Evolutionary conservation across 1,140 invertebrate species (phyloP).

Genomic region (Pinna nobilis): DNA sequence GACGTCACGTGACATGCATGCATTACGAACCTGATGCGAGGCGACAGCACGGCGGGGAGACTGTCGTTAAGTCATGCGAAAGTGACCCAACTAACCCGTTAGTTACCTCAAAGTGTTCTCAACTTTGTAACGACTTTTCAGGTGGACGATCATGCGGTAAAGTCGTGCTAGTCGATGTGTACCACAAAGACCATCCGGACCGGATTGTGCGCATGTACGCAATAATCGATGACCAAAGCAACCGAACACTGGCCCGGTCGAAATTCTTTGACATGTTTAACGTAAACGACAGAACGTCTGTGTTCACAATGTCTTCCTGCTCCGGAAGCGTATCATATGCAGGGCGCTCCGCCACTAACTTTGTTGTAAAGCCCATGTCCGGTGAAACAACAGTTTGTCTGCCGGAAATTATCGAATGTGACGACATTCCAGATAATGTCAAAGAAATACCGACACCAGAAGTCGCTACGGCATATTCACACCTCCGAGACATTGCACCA

Average conservation of each 20-base stretch:
- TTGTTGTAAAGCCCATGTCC: background rate
- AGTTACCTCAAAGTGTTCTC: background rate
- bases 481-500: constrained; percentile 4
- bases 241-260: constrained; percentile 7
- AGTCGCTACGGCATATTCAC: background rate
- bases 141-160: constrained; percentile 15
- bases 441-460: constrained; percentile 25
- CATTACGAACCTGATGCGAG: background rate
- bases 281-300: background rate
- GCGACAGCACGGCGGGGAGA: constrained; percentile 4
- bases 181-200: background rate
- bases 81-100: too few species aligned
- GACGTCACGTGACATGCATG: constrained; percentile 2
- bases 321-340: background rate
- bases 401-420: constrained; percentile 24
- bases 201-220: constrained; percentile 1
- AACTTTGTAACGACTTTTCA: background rate
- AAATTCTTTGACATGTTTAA: constrained; percentile 8
- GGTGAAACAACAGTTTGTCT: background rate
- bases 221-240: constrained; percentile 32
- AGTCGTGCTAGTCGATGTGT: constrained; percentile 18
- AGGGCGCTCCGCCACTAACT: background rate
- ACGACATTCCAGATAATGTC: background rate
- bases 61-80: background rate
- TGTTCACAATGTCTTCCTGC: constrained; percentile 12